These are phyloP conservation scores for Bombus cullumanus DNA, from an alignment of 1,140 invertebrate genomes.

Conservation along the genomic window DNA sequence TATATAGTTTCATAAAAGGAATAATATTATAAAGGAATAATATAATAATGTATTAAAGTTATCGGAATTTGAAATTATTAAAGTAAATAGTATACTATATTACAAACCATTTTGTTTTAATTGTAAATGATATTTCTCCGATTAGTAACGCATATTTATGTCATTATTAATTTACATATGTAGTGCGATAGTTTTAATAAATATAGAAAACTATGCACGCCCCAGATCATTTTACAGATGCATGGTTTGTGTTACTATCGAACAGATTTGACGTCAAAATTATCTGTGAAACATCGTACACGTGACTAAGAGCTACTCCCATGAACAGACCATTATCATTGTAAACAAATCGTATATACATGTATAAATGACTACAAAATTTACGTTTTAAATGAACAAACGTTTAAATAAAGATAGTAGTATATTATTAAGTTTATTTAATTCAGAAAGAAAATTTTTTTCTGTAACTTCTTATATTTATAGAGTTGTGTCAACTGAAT, in stretches of 20 bases:
- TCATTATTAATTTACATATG: not conserved
- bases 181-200: not conserved
- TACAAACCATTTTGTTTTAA: not conserved
- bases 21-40: not conserved
- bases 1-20: not conserved
- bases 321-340: not conserved
- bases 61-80: no score
- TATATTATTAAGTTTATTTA: not conserved
- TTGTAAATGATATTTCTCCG: not conserved
- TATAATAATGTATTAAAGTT: not conserved
- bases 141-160: not conserved
- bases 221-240: slow-evolving; percentile 11
- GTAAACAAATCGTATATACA: not conserved
- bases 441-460: not conserved
- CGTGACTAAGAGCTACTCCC: not conserved
- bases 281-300: not conserved
- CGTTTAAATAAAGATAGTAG: not conserved
- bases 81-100: not conserved
- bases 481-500: not conserved
- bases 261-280: not conserved
- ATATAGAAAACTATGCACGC: not conserved
- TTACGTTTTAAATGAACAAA: not conserved
- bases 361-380: not conserved
- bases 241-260: not conserved
- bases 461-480: no score